Base-by-base conservation (phyloP, 30 jellyfish, hydroid and myxozoan genomes). In the Pseudorhiza aurosa region DNA sequence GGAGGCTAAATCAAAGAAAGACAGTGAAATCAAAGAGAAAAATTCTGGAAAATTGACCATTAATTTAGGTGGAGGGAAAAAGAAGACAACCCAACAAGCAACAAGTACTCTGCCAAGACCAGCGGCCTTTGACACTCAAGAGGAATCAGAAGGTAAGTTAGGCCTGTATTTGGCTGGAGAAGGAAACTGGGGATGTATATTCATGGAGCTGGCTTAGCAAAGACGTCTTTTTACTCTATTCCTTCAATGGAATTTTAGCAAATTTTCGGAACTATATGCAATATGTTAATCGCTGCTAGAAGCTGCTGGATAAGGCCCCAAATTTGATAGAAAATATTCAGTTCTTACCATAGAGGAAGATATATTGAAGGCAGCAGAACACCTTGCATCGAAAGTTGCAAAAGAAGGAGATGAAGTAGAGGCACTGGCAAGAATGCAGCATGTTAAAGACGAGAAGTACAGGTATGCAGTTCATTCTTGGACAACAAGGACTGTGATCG, bases 351-450 rank as follows among this genome's bases (percentile, higher is more conserved):
- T 58, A 74, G 96, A 85, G 81, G 91, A 75, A 17, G 81, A 74
- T 1, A 71, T 65, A 28, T 42, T 62, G 31, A 50, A 64, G 43
- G 75, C 79, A 55, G 94, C 96, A 68, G 88, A 85, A 58, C 80
- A 70, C 18, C 64, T 79, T 49, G 96, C 98, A 27, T 28, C 42
- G 46, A 76, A 77, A 45, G 96, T 82, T 73, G 95, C 90, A 55
- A 39, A 36, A 32, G 95, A 80, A 47, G 97, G 97, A 0, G 77
- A 60, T 47, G 91, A 89, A 32, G 93, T 60, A 29, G 97, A 89
- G 31, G 96, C 93, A 27, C 75, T 83, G 17, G 90, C 94, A 55
- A 83, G 94, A 37, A 80, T 82, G 73, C 68, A 85, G 19, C 71
- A 83, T 85, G 70, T 74, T 17, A 56, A 63, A 51, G 78, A 71